Conservation (phyloP, 2,113 vertebrate genomes). For the Sturnira hondurensis region DNA sequence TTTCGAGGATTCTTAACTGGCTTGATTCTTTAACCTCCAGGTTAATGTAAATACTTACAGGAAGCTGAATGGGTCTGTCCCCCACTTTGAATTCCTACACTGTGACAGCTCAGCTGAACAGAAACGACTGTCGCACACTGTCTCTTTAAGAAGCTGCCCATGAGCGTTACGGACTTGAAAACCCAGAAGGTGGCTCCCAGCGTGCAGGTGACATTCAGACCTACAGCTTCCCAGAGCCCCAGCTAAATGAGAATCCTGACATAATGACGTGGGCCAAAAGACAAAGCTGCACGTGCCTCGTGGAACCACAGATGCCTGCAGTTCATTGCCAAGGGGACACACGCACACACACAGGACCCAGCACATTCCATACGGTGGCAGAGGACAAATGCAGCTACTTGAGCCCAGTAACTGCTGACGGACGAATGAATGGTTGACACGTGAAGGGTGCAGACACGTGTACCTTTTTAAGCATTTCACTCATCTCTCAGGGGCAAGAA, state of each 20-base stretch:
- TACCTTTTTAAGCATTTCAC: slow-evolving; percentile 85
- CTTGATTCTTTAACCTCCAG: background rate
- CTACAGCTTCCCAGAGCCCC: background rate
- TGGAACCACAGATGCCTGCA: background rate
- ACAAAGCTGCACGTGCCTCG: background rate
- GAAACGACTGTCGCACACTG: background rate
- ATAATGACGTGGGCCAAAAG: background rate
- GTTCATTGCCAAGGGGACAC: background rate
- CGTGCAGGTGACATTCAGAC: background rate
- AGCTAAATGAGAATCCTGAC: background rate
- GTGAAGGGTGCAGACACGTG: background rate
- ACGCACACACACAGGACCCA: background rate
- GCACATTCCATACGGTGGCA: background rate
- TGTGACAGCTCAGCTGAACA: background rate
- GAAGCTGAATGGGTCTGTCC: background rate
- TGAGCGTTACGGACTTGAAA: background rate
- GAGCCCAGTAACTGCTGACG: background rate
- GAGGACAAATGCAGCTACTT: background rate
- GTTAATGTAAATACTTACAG: background rate
- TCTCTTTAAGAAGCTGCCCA: background rate
- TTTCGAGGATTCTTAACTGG: background rate
- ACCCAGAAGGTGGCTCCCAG: background rate
- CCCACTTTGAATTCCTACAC: background rate
- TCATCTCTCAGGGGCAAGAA: slow-evolving; percentile 85
- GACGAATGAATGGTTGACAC: background rate